Base-by-base conservation (phyloP, 1,140 invertebrate species). In the Drosophila santomea region DNA sequence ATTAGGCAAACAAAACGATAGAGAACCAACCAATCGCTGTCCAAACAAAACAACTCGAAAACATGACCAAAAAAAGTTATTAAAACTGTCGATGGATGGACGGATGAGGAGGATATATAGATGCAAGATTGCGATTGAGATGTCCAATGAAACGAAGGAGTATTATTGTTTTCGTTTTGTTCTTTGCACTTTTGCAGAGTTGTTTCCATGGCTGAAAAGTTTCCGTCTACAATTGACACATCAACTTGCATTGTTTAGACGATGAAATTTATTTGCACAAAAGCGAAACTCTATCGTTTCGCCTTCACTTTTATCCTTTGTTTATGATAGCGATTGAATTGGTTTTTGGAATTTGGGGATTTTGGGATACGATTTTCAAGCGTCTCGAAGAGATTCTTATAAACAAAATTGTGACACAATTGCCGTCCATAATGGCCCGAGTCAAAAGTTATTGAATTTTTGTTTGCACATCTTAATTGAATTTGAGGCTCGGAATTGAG, bases 161-260 rank as follows among this genome's bases (percentile, higher is more conserved):
- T 66, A 66, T 76, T 72, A 63, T 69, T 69, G 28, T 57, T 69
- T 28, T 32, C 48, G 38, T 14, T 14, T 32, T 20, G 35, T 38
- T 48, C 58, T 12, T 12, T 11, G 20, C 35, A 10, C 23, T 14
- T 28, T 35, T 39, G 36, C 36, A 35, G 43, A 17, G 25, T 58
- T 17, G 14, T 63, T 45, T n/a, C 39, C 39, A 11, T 47, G 45
- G 48, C 48, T 17, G 38, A 44, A 72, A 73, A 66, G 38, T 51
- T 76, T 55, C 58, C 63, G 47, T 77, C 67, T 57, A 68, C 69
- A 77, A 73, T 81, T 76, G 80, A 76, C 75, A 83, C 72, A 83
- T 84, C 78, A 68, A 83, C 74, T 51, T 68, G 80, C 76, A 84
- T 73, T 85, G 81, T 85, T 85, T 85, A 80, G 75, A 63, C 66